phyloP scores from a whole-genome alignment of 2,797 vertebrate genomes.

The Echeneis naucrates region DNA sequence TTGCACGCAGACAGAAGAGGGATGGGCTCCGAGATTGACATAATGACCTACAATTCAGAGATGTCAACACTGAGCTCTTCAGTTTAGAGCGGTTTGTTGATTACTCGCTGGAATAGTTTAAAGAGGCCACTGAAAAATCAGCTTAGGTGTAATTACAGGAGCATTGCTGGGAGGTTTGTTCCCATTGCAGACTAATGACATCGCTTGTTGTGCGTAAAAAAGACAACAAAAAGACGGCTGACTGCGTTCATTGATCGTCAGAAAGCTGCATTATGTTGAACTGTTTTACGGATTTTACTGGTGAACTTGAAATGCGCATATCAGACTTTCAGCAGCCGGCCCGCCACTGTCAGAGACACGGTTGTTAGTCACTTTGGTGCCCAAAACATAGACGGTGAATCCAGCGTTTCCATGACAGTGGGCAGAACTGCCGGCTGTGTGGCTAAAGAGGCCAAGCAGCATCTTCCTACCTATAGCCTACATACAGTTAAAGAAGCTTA shows the following conservation, averaged over 20 bases:
- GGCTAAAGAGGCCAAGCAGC: constrained; percentile 10
- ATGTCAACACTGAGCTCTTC: not conserved
- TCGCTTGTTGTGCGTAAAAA: too few relatives aligned
- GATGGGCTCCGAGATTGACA: constrained; percentile 23
- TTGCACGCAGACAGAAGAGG: not conserved
- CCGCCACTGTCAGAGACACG: not conserved
- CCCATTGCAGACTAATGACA: not conserved
- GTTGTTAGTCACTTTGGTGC: not conserved
- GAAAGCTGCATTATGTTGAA: not conserved
- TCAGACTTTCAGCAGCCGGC: not conserved
- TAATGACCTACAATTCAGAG: constrained; percentile 44
- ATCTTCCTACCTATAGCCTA: constrained; percentile 1
- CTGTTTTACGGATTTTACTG: not conserved
- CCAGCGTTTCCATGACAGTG: not conserved
- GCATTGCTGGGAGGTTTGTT: not conserved
- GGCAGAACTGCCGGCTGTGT: not conserved
- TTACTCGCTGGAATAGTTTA: not conserved
- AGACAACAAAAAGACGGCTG: not conserved
- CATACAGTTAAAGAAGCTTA: constrained; percentile 56
- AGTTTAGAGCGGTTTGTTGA: not conserved
- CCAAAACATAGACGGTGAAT: too few relatives aligned
- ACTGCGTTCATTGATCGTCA: not conserved
- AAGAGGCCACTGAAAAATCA: not conserved
- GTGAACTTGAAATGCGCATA: not conserved
- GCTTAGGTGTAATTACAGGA: constrained; percentile 1